Conservation (phyloP, 2,113 vertebrate species). For the Microcebus murinus region DNA sequence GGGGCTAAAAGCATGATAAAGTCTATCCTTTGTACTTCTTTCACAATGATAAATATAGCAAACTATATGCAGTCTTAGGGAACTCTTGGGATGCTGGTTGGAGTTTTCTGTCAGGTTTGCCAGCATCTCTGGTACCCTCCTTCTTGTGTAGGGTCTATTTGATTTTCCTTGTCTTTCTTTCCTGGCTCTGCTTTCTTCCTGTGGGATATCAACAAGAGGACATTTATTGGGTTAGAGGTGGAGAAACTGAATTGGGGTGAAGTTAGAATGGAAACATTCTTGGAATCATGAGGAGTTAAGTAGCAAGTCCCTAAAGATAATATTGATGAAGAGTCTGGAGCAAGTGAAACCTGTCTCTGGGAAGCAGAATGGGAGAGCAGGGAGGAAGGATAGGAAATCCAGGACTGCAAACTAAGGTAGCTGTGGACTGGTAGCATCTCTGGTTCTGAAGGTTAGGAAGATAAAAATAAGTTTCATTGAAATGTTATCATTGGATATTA, state of each 20-base stretch:
- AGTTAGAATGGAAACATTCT: background rate
- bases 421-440: background rate
- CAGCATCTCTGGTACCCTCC: background rate
- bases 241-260: background rate
- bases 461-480: background rate
- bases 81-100: rapidly evolving
- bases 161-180: background rate
- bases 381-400: background rate
- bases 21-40: background rate
- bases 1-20: too few species aligned
- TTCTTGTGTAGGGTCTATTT: background rate
- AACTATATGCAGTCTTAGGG: rapidly evolving
- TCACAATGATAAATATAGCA: background rate
- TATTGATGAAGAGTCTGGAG: background rate
- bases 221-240: background rate
- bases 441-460: background rate
- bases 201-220: background rate
- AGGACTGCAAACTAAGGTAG: background rate
- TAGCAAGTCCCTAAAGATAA: background rate
- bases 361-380: background rate
- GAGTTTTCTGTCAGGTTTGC: background rate
- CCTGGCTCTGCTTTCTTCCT: background rate
- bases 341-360: background rate
- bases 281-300: background rate
- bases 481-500: background rate